Percentiles rank a stretch among this genome's conserved stretches.
Conservation (phyloP, 2,113 vertebrate genomes). For the Ammospiza nelsoni region DNA sequence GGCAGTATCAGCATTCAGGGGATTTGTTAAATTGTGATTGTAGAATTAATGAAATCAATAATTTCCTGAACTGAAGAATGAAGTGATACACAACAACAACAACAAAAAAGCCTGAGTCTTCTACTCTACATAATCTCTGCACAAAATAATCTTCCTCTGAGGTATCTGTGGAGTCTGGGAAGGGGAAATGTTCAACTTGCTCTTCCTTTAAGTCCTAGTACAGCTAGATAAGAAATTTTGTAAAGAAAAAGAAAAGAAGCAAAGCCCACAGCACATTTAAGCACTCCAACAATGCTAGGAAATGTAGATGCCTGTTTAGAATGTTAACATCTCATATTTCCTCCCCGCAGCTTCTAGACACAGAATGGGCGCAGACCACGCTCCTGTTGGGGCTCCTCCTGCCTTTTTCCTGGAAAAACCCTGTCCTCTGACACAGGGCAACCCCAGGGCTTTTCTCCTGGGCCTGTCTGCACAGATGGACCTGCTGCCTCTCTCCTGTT, state of each 20-base stretch:
- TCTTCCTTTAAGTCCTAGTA: not conserved
- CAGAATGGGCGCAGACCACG: accelerated
- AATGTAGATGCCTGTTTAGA: not conserved
- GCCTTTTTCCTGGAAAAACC: not conserved
- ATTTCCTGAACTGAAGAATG: not conserved
- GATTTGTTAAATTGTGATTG: not conserved
- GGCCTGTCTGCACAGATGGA: not conserved
- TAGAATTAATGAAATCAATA: not conserved
- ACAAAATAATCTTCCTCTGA: not conserved
- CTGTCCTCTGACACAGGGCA: not conserved
- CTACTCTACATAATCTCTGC: not conserved
- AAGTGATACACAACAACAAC: not conserved
- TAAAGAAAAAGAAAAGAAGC: not conserved
- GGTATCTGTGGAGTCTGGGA: not conserved
- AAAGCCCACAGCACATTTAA: not conserved
- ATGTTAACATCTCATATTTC: not conserved
- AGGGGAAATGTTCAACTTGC: not conserved
- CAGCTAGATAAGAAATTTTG: not conserved
- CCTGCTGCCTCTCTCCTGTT: not conserved
- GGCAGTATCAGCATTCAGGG: not conserved
- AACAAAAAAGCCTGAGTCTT: not conserved
- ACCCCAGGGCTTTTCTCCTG: not conserved
- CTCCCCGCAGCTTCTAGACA: not conserved
- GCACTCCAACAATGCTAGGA: not conserved
- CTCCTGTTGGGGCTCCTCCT: not conserved